A percentile compares a stretch with the other conserved stretches of the same genome.
Evolutionary conservation across 2,888 invertebrate species (phyloP).

Genomic region (Monoplex corrugatus): DNA sequence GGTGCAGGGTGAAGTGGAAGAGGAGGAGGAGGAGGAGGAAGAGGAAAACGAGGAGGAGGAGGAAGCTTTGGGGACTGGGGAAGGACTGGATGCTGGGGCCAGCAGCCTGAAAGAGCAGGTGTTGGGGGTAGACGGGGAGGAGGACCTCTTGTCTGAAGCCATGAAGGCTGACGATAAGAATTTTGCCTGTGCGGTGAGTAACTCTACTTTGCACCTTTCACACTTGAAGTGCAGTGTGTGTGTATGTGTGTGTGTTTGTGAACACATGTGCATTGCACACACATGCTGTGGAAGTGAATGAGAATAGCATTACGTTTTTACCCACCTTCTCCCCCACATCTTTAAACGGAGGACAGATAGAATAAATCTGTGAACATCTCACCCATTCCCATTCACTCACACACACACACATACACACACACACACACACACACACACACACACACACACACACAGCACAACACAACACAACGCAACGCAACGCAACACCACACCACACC

Average conservation of each 20-base stretch:
- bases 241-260: background rate
- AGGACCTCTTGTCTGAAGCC: constrained; percentile 52
- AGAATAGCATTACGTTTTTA: too few relatives aligned
- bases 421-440: too few relatives aligned
- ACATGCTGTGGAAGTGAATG: too few relatives aligned
- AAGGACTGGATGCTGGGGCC: background rate
- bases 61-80: constrained; percentile 24
- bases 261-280: too few relatives aligned
- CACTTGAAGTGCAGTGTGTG: background rate
- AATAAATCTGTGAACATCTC: too few relatives aligned
- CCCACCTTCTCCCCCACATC: too few relatives aligned
- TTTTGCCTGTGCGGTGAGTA: constrained; percentile 56
- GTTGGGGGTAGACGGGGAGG: constrained; percentile 44
- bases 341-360: too few relatives aligned
- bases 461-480: too few relatives aligned
- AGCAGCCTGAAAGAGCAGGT: background rate
- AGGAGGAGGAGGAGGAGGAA: constrained; percentile 19
- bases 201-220: background rate
- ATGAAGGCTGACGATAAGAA: constrained; percentile 42
- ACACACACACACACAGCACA: too few relatives aligned
- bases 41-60: constrained; percentile 40
- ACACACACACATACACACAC: too few relatives aligned
- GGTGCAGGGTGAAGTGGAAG: background rate
- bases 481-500: too few relatives aligned
- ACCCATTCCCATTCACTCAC: too few relatives aligned